These are phyloP conservation scores for Erinaceus europaeus DNA, from an alignment of 2,113 vertebrate genomes.

Conservation along the genomic window DNA sequence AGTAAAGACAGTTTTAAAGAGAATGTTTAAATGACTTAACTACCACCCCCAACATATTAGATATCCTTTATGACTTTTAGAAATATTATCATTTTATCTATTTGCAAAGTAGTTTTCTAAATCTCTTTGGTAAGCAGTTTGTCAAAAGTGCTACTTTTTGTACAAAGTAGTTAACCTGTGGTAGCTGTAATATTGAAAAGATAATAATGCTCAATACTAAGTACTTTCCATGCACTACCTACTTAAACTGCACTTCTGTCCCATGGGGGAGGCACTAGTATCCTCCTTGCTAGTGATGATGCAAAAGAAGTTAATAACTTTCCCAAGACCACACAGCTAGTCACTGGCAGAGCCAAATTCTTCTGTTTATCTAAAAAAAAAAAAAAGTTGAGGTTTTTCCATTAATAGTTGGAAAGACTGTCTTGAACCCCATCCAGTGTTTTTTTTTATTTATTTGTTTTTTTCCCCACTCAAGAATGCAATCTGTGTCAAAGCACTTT, in stretches of 20 bases:
- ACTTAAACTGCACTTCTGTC: conserved; percentile 30
- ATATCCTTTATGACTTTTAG: not conserved
- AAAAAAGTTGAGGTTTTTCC: conserved; percentile 6
- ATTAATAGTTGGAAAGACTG: not conserved
- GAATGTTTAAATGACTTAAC: not conserved
- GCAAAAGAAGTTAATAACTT: conserved; percentile 38
- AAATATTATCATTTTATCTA: conserved; percentile 14
- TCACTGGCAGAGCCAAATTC: conserved; percentile 23
- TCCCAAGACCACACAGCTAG: conserved; percentile 17
- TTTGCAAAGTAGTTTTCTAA: conserved; percentile 8
- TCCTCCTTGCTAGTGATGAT: not conserved
- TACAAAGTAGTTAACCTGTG: not conserved
- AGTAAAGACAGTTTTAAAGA: conserved; percentile 1
- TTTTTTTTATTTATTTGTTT: too few relatives aligned
- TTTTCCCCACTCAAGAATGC: too few relatives aligned
- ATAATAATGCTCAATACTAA: too few relatives aligned
- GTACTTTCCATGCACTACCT: too few relatives aligned
- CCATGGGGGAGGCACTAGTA: not conserved
- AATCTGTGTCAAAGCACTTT: not conserved
- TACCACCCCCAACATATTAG: conserved; percentile 30
- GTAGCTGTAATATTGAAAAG: not conserved
- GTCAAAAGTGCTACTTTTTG: not conserved
- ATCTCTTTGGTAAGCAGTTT: not conserved
- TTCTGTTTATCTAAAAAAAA: conserved; percentile 24
- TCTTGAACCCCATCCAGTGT: not conserved